phyloP scores from a whole-genome alignment of 2,113 vertebrate species.

The Excalfactoria chinensis region DNA sequence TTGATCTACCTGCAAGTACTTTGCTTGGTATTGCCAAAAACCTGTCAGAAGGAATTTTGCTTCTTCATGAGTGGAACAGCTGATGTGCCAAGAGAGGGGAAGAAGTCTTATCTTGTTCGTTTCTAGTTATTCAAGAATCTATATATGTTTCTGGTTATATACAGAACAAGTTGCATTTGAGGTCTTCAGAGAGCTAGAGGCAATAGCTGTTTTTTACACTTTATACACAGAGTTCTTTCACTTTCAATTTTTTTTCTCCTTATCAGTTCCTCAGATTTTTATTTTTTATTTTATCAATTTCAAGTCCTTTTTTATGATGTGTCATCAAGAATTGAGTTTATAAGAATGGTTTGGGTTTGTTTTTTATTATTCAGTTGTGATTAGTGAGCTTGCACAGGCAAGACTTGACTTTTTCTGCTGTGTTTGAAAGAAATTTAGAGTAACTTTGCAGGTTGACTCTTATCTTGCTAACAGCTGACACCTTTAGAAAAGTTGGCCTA shows the following conservation, averaged over 20 bases:
- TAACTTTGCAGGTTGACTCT: not conserved
- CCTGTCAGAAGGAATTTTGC: too few relatives aligned
- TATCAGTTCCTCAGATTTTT: not conserved
- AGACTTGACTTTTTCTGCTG: not conserved
- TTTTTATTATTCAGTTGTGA: not conserved
- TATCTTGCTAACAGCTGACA: not conserved
- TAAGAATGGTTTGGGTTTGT: not conserved
- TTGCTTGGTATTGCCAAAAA: too few relatives aligned
- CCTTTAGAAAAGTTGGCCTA: not conserved
- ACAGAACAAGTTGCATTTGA: not conserved
- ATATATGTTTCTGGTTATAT: not conserved
- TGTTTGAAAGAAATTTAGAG: not conserved
- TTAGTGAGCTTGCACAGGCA: not conserved
- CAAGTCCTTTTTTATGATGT: not conserved
- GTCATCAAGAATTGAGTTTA: not conserved
- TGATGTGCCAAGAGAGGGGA: accelerated
- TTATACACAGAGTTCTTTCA: not conserved
- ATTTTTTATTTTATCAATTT: not conserved
- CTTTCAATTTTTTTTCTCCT: not conserved
- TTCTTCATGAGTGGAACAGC: not conserved
- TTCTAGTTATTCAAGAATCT: not conserved
- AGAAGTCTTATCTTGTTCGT: not conserved
- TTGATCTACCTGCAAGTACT: too few relatives aligned
- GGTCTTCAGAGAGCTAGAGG: not conserved
- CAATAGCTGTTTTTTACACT: not conserved